A percentile compares a stretch with the other conserved stretches of the same genome.
These are phyloP conservation scores for Dissostichus mawsoni DNA, from an alignment of 2,113 vertebrate genomes.

Conservation along the genomic window DNA sequence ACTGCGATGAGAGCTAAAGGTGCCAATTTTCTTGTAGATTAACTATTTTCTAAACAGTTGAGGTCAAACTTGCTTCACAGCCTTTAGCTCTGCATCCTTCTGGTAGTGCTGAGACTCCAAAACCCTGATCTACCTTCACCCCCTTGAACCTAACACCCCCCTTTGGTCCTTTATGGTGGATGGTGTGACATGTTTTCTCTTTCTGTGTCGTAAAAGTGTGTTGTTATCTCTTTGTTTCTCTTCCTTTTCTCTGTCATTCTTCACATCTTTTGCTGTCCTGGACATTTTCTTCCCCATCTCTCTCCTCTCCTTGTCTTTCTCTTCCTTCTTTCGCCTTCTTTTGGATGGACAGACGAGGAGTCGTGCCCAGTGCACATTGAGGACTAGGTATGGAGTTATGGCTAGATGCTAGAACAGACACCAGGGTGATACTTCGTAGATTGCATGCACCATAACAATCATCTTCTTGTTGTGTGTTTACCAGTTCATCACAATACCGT, in stretches of 20 bases:
- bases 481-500: neutral
- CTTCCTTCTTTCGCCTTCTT: constrained; percentile 70
- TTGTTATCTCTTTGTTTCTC: constrained; percentile 78
- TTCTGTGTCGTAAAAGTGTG: constrained; percentile 84
- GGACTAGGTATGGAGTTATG: constrained; percentile 90
- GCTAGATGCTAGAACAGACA: constrained; percentile 49
- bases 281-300: constrained; percentile 19
- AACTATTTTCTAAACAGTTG: neutral
- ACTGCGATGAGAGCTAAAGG: constrained; percentile 56
- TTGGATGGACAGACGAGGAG: constrained; percentile 91
- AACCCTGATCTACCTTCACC: constrained; percentile 15
- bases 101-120: constrained; percentile 4
- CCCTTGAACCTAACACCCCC: constrained; percentile 25
- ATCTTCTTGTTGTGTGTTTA: neutral
- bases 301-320: constrained; percentile 13
- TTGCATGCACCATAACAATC: neutral
- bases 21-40: neutral
- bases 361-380: constrained; percentile 97
- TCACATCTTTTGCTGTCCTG: constrained; percentile 56
- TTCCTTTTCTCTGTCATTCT: constrained; percentile 52
- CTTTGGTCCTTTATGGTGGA: constrained; percentile 45
- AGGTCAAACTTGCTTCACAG: constrained; percentile 8
- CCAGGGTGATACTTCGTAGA: neutral
- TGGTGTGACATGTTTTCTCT: constrained; percentile 69
- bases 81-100: constrained; percentile 44